Base-by-base conservation (phyloP, 2,797 vertebrate genomes). In the Heteromormyrus szaboi region DNA sequence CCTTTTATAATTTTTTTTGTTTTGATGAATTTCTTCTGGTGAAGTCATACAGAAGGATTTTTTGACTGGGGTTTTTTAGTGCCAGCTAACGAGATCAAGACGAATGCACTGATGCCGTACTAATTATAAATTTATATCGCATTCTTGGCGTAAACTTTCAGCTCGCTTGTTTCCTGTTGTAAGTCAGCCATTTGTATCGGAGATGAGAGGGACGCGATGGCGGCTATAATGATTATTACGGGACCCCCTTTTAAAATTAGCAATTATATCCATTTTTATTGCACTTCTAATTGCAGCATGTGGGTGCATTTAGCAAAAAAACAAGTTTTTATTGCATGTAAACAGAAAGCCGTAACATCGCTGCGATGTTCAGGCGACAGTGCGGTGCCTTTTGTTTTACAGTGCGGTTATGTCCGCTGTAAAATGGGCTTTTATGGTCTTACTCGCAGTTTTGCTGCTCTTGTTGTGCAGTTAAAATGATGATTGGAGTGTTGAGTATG, bases 301-400 rank as follows among this genome's bases (percentile, higher is more conserved):
- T 88, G 81, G 59, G 48, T 9, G 11, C 68, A 87, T 22, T 84
- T 72, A 48, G 84, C 41, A 29, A 51, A 22, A 54, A 65, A 25
- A 44, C 62, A 50, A 33, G 59, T 48, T 72, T 79, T 92, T 53
- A 88, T 17, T 68, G 0, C 89, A 88, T 91, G 88, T 3, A 89
- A 90, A 87, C 37, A 84, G 86, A 84, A 46, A 88, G 44, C 29
- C 3, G 29, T 85, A 84, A 59, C n/a, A 44, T 22, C 3, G 17
- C 5, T 33, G 48, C 53, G 29, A 56, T 88, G n/a, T 84, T 54
- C 7, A 4, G 37, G 33, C n/a, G 54, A 85, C 12, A 50, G 6
- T 5, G 1, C 29, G 62, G n/a, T 86, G 84, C 88, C 48, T 17
- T 76, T 22, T 48, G 41, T 62, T 84, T 59, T 22, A 51, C 62